Conservation (phyloP, 53 echinoderm and acorn worm genomes). For the Glandiceps talaboti region DNA sequence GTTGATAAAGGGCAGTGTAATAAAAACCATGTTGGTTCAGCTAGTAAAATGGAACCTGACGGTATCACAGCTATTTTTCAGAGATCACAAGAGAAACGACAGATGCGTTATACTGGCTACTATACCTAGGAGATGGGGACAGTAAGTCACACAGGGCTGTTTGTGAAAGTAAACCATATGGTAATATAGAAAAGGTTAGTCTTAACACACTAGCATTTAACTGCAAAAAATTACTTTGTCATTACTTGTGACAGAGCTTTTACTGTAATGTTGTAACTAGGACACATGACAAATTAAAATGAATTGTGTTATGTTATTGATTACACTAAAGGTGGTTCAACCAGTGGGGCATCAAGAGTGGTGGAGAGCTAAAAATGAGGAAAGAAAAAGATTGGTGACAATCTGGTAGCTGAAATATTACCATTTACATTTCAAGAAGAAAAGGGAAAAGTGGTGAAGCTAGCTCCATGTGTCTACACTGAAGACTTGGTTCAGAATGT, state of each 20-base stretch:
- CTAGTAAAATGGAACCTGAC: no score
- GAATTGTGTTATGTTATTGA: not conserved
- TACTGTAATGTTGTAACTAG: not conserved
- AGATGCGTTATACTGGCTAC: no score
- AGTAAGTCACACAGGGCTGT: no score
- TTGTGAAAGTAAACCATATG: no score
- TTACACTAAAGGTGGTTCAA: not conserved
- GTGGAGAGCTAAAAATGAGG: not conserved
- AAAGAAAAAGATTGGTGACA: conserved; percentile 12
- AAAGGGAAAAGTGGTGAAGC: conserved; percentile 1
- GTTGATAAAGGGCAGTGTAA: no score
- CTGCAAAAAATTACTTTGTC: not conserved
- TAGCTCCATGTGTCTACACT: conserved; percentile 3
- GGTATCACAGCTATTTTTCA: no score
- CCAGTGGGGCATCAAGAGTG: not conserved
- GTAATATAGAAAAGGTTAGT: not conserved
- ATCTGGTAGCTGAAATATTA: conserved; percentile 10
- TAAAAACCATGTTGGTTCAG: no score
- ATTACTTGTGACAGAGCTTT: not conserved
- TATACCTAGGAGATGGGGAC: no score
- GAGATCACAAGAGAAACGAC: no score
- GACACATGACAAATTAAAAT: not conserved
- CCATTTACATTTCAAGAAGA: conserved; percentile 16
- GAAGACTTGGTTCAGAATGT: conserved; percentile 6
- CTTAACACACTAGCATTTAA: not conserved